Percentiles rank a stretch among this genome's conserved stretches.
Conservation (phyloP, 2,888 invertebrate species). For the Synergus japonicus region DNA sequence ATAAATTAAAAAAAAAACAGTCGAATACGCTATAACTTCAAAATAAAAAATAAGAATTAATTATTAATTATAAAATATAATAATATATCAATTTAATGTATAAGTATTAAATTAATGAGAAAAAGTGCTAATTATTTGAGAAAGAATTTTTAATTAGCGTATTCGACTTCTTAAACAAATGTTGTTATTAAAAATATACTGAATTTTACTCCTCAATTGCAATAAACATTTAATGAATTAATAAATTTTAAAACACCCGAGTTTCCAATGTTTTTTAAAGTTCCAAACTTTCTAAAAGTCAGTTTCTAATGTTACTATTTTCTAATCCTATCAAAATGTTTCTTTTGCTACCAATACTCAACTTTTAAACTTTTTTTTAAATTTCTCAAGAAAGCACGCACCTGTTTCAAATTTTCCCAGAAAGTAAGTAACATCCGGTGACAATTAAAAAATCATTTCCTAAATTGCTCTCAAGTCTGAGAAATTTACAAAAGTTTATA, state of each 20-base stretch:
- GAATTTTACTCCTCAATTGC: not conserved
- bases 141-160: too few relatives aligned
- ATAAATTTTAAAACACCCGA: not conserved
- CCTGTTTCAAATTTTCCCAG: not conserved
- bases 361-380: too few relatives aligned
- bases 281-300: not conserved
- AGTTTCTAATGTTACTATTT: not conserved
- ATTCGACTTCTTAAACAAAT: too few relatives aligned
- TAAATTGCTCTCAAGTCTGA: not conserved
- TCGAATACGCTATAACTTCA: too few relatives aligned
- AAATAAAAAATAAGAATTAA: too few relatives aligned
- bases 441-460: conserved; percentile 8
- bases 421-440: conserved; percentile 4
- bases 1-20: too few relatives aligned
- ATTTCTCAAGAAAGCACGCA: not conserved
- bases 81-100: too few relatives aligned
- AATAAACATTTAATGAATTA: not conserved
- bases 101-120: too few relatives aligned
- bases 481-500: not conserved
- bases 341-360: not conserved
- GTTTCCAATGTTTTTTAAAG: not conserved
- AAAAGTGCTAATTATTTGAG: too few relatives aligned
- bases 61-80: too few relatives aligned
- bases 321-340: not conserved
- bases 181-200: not conserved